These are phyloP conservation scores for Steinernema hermaphroditum DNA, from an alignment of 2,888 invertebrate genomes.

Conservation along the genomic window DNA sequence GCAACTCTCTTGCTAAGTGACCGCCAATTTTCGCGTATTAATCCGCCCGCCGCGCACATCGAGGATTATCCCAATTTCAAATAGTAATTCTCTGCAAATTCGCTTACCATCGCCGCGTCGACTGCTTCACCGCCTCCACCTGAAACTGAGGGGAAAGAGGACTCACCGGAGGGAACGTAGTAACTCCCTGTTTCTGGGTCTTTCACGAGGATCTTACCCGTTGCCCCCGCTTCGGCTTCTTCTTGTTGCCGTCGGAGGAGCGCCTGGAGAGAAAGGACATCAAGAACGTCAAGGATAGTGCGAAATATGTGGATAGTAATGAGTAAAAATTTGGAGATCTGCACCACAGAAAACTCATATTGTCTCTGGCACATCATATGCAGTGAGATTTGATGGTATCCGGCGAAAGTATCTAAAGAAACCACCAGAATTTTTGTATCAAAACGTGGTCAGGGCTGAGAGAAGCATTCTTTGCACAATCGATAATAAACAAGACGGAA, in stretches of 20 bases:
- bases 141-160: not conserved
- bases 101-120: not conserved
- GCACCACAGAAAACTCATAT: no score
- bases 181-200: conserved; percentile 16
- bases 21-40: conserved; percentile 22
- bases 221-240: conserved; percentile 8
- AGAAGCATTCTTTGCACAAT: no score
- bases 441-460: no score
- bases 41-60: not conserved
- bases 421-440: no score
- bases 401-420: no score
- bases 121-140: not conserved
- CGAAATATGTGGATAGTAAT: no score
- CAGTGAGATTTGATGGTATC: no score
- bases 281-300: no score
- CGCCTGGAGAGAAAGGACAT: not conserved
- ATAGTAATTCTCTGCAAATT: conserved; percentile 19
- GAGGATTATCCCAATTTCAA: conserved; percentile 15
- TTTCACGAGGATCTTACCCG: not conserved
- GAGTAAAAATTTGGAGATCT: no score
- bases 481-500: no score
- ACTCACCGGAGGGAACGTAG: conserved; percentile 23
- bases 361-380: no score
- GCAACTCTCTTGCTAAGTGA: not conserved
- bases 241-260: conserved; percentile 19